Evolutionary conservation across 2,113 vertebrate species (phyloP).

Genomic region (Cyanocitta stelleri): DNA sequence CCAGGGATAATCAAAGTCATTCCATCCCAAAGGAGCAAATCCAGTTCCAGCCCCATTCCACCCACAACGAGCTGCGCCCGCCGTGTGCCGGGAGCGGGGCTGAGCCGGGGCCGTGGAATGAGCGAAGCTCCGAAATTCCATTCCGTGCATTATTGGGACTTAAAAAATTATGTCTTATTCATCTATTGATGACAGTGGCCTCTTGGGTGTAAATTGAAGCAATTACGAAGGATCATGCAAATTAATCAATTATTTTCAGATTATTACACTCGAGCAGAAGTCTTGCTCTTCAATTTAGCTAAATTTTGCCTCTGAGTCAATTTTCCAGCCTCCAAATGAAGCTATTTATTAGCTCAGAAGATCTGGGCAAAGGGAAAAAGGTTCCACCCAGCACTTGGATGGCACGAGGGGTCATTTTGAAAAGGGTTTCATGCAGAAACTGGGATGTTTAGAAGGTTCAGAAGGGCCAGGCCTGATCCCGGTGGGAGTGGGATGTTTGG

Average conservation of each 20-base stretch:
- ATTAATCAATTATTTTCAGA: constrained; percentile 68
- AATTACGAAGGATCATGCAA: constrained; percentile 61
- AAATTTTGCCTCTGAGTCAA: constrained; percentile 60
- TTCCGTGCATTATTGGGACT: constrained; percentile 4
- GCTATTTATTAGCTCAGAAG: constrained; percentile 57
- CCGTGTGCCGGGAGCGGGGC: neutral
- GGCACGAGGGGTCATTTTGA: neutral
- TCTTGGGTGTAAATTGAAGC: constrained; percentile 58
- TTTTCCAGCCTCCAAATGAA: constrained; percentile 49
- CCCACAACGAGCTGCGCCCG: neutral
- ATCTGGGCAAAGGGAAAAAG: neutral
- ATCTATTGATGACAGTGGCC: constrained; percentile 59
- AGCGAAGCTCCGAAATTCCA: neutral
- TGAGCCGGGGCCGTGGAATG: neutral
- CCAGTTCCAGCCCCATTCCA: neutral
- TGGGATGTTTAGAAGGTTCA: accelerated
- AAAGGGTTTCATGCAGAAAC: neutral
- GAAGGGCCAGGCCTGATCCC: neutral
- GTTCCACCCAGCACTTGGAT: neutral
- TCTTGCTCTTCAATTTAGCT: constrained; percentile 50
- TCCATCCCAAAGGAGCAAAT: constrained; percentile 15
- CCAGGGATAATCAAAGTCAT: constrained; percentile 1
- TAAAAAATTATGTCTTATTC: constrained; percentile 57
- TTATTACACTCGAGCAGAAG: constrained; percentile 54
- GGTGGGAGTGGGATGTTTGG: accelerated